These are phyloP conservation scores for Oryzias dopingdopingensis DNA, from an alignment of 2,797 vertebrate species.

Conservation along the genomic window DNA sequence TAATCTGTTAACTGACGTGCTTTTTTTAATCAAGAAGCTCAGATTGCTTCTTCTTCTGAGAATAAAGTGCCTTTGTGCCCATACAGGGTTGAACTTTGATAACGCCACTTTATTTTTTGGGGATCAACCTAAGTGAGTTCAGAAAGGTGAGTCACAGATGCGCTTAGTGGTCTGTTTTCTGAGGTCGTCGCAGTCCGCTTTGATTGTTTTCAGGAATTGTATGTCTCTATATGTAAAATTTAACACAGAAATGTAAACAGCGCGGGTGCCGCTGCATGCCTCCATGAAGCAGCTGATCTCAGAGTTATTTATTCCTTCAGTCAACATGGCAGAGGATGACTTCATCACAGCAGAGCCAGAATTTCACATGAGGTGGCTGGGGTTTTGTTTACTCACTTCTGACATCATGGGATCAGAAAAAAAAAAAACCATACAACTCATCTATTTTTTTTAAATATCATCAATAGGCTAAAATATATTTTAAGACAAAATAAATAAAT, in stretches of 20 bases:
- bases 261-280: slow-evolving; percentile 18
- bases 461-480: neutral
- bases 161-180: too few relatives aligned
- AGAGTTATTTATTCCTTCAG: slow-evolving; percentile 55
- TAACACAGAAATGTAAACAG: slow-evolving; percentile 35
- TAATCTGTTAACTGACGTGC: slow-evolving; percentile 29
- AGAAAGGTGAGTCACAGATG: too few relatives aligned
- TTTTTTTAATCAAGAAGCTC: rapidly evolving
- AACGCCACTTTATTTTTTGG: neutral
- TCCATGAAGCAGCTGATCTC: slow-evolving; percentile 36
- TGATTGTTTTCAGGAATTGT: too few relatives aligned
- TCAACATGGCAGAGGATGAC: slow-evolving; percentile 32
- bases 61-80: neutral
- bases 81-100: neutral
- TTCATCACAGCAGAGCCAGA: slow-evolving; percentile 12
- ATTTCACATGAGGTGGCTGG: slow-evolving; percentile 5
- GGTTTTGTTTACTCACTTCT: slow-evolving; percentile 13
- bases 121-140: too few relatives aligned
- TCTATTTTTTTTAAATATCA: too few relatives aligned
- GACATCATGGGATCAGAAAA: neutral
- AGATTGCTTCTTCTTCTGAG: neutral
- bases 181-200: too few relatives aligned
- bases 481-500: neutral
- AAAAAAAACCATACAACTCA: neutral
- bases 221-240: neutral